phyloP scores from a whole-genome alignment of 2,888 invertebrate species.

The Plemyria rubiginata region DNA sequence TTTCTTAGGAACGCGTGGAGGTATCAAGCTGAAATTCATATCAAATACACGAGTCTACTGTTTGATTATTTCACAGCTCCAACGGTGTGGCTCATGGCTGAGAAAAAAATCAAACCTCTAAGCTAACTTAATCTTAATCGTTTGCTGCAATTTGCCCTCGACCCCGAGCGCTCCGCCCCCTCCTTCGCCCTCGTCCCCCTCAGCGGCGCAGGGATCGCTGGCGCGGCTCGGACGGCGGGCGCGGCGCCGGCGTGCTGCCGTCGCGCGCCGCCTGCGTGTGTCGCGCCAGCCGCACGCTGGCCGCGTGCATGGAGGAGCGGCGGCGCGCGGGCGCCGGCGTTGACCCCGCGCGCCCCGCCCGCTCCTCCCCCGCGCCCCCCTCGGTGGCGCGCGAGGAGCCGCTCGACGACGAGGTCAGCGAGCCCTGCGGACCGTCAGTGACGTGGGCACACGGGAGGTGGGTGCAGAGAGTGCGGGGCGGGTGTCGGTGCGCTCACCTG shows the following conservation, averaged over 20 bases:
- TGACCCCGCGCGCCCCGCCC: conserved; percentile 37
- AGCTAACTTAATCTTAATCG: too few relatives aligned
- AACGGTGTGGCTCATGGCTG: too few relatives aligned
- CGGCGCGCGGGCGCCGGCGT: conserved; percentile 47
- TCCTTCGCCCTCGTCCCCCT: too few relatives aligned
- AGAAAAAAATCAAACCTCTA: too few relatives aligned
- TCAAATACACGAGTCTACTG: too few relatives aligned
- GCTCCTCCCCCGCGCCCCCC: conserved; percentile 33
- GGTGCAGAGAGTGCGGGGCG: neutral
- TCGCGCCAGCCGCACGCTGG: conserved; percentile 69
- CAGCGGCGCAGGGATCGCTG: too few relatives aligned
- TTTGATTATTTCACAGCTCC: too few relatives aligned
- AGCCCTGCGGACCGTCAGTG: conserved; percentile 47
- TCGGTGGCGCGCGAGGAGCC: conserved; percentile 38
- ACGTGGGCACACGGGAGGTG: too few relatives aligned
- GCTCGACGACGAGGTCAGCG: conserved; percentile 50
- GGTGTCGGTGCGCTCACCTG: conserved; percentile 46
- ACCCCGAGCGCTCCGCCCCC: too few relatives aligned
- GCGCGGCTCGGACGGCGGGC: neutral
- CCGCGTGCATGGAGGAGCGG: conserved; percentile 73
- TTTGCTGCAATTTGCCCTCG: too few relatives aligned
- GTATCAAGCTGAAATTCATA: too few relatives aligned
- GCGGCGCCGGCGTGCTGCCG: conserved; percentile 20
- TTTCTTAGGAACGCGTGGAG: too few relatives aligned
- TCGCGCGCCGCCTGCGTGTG: conserved; percentile 17